These are phyloP conservation scores for Champsocephalus gunnari DNA, from an alignment of 2,797 vertebrate species.

Conservation along the genomic window DNA sequence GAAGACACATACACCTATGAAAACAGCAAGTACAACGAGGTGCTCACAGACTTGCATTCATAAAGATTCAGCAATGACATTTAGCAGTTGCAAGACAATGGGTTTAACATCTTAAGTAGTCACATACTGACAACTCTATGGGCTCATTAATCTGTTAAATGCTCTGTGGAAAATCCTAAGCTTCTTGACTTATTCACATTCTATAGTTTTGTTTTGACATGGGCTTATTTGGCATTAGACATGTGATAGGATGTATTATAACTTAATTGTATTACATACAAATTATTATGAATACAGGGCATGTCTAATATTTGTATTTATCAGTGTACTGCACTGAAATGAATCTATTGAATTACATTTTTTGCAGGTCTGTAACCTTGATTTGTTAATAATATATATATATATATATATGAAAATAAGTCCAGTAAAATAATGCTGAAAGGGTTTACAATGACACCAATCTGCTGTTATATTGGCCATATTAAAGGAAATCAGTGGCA, in stretches of 20 bases:
- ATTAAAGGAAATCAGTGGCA: neutral
- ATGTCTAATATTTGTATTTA: neutral
- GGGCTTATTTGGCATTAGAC: conserved; percentile 40
- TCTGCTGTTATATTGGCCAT: neutral
- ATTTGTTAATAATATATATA: neutral
- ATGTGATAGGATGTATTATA: conserved; percentile 25
- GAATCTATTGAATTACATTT: neutral
- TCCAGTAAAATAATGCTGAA: conserved; percentile 18
- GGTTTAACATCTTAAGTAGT: conserved; percentile 44
- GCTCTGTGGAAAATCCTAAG: conserved; percentile 17
- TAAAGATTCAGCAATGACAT: conserved; percentile 20
- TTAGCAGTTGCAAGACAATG: conserved; percentile 26
- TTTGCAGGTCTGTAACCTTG: neutral
- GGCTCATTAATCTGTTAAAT: conserved; percentile 37
- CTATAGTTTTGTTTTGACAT: conserved; percentile 40
- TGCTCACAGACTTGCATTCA: neutral
- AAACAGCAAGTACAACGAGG: neutral
- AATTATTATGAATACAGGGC: conserved; percentile 14
- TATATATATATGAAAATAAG: neutral
- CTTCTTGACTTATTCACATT: conserved; percentile 37
- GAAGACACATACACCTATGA: conserved; percentile 28
- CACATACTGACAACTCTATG: conserved; percentile 17
- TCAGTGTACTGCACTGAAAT: neutral
- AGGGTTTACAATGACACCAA: neutral
- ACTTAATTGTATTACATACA: neutral